Percentiles rank a stretch among this genome's conserved stretches.
Evolutionary conservation across 1,140 invertebrate genomes (phyloP).

Genomic region (Papilio xuthus): DNA sequence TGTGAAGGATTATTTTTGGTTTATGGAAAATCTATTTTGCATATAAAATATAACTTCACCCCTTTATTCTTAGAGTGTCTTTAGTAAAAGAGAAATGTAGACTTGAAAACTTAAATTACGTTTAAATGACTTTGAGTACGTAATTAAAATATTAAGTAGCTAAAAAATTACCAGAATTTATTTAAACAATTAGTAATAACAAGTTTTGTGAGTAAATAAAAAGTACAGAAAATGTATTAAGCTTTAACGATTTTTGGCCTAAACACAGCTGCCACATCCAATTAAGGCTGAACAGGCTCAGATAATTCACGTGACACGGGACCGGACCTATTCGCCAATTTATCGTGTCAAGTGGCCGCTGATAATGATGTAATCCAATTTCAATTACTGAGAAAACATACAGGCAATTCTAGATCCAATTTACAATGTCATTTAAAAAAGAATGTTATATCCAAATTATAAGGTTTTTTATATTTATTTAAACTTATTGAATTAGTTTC

Average conservation of each 20-base stretch:
- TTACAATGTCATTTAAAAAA: neutral
- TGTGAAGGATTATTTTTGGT: too few relatives aligned
- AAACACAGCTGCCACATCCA: neutral
- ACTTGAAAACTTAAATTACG: too few relatives aligned
- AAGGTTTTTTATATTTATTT: neutral
- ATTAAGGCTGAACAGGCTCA: neutral
- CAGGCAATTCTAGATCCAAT: neutral
- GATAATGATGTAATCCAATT: conserved; percentile 22
- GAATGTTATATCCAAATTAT: too few relatives aligned
- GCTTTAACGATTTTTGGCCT: neutral
- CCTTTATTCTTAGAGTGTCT: too few relatives aligned
- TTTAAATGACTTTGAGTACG: too few relatives aligned
- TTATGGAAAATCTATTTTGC: too few relatives aligned
- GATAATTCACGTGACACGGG: conserved; percentile 20
- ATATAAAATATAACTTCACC: too few relatives aligned
- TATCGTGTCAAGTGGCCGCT: conserved; percentile 10
- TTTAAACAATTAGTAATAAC: too few relatives aligned
- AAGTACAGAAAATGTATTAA: neutral
- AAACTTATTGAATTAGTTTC: too few relatives aligned
- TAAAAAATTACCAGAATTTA: too few relatives aligned
- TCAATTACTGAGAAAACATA: conserved; percentile 20
- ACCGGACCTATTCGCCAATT: conserved; percentile 6
- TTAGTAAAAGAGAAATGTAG: too few relatives aligned
- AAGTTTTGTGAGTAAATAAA: neutral
- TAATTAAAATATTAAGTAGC: too few relatives aligned